These are phyloP conservation scores for Erythrocercus mccallii DNA, from an alignment of 2,113 vertebrate species.

Conservation along the genomic window DNA sequence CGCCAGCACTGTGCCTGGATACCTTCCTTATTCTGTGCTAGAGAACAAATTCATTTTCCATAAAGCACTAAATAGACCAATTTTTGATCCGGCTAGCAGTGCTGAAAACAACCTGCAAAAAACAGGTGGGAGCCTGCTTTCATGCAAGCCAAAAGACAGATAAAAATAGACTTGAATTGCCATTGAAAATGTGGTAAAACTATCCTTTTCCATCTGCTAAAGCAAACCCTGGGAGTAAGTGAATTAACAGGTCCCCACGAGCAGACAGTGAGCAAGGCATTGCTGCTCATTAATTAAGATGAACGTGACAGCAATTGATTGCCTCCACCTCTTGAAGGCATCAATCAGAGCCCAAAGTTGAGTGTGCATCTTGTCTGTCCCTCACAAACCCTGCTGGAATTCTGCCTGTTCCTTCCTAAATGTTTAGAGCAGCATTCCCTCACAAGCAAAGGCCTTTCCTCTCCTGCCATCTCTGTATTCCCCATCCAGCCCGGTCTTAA, in stretches of 20 bases:
- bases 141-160: slow-evolving; percentile 65
- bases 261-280: background rate
- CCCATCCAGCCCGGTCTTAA: rapidly evolving
- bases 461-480: background rate
- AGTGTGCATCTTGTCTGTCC: background rate
- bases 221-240: slow-evolving; percentile 55
- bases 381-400: slow-evolving; percentile 6
- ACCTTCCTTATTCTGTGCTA: background rate
- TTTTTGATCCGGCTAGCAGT: slow-evolving; percentile 22
- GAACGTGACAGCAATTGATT: background rate
- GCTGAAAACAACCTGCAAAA: slow-evolving; percentile 74
- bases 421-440: background rate
- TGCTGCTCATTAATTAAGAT: slow-evolving; percentile 61
- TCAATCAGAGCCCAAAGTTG: slow-evolving; percentile 41
- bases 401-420: background rate
- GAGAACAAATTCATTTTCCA: slow-evolving; percentile 55
- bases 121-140: slow-evolving; percentile 74
- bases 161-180: slow-evolving; percentile 73
- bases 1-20: background rate
- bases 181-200: slow-evolving; percentile 71
- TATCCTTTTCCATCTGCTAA: slow-evolving; percentile 74
- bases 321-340: slow-evolving; percentile 21
- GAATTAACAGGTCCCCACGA: slow-evolving; percentile 60
- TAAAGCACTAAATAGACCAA: background rate
- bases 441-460: background rate